Base-by-base conservation (phyloP, 2,888 invertebrate genomes). In the Machimus rusticus region DNA sequence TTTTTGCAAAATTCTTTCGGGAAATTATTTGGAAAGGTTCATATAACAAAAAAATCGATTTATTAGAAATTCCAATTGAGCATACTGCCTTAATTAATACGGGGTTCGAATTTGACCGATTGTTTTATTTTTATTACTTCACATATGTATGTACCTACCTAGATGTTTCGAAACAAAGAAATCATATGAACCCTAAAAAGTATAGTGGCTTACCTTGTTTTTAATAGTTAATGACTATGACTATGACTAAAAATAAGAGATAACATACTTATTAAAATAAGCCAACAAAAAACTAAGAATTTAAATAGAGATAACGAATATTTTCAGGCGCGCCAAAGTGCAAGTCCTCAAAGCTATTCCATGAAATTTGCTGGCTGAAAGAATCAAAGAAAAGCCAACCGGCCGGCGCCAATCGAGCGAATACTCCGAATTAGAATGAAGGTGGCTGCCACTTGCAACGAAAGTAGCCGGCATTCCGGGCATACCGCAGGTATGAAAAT, bases 381-480 rank as follows among this genome's bases (percentile, higher is more conserved):
- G 2, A 55, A n/a, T 5, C 8, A 8, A 55, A 16, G 23, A 57
- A 19, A 57, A 23, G 66, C 28, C 23, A 23, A 12, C 8, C 66
- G 66, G 28, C 28, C 51, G 78, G 78, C 78, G 78, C 43, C 43
- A 43, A 43, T 43, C 39, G 23, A 43, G 79, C 28, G 28, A 79
- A 51, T 79, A 51, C 79, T 23, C 14, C 51, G 51, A 79, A 79
- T 79, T 55, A 23, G 51, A 79, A 79, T 79, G 79, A 79, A 51
- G 79, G 46, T 31, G 79, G 23, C 43, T 46, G 43, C 14, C 34
- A 79, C n/a, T 79, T 28, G 51, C 16, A 79, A 28, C 51, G 31
- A 79, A 46, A 51, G 23, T 79, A 23, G 31, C 51, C 16, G 31
- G 19, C 51, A 79, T 79, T 28, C 79, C 79, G 79, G 51, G 51